Conservation (phyloP, 2,888 invertebrate species). For the Acronicta leporina region DNA sequence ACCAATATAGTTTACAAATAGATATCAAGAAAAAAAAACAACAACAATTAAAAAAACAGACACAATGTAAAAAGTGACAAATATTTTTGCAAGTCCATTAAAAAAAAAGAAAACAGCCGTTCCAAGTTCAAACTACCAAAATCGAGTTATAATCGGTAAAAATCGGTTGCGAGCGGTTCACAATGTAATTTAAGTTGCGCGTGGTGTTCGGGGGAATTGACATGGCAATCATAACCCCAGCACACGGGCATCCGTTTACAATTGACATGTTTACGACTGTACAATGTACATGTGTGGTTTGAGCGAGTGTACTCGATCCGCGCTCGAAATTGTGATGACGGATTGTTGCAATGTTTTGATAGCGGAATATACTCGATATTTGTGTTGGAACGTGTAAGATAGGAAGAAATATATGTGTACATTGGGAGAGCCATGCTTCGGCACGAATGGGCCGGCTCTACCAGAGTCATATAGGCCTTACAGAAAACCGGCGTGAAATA, state of each 20-base stretch:
- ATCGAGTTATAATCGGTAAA: constrained; percentile 28
- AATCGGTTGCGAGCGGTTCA: constrained; percentile 27
- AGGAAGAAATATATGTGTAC: too few relatives aligned
- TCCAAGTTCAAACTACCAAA: not conserved
- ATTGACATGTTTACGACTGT: constrained; percentile 83
- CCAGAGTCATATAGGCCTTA: too few relatives aligned
- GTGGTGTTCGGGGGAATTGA: constrained; percentile 51
- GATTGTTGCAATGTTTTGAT: constrained; percentile 27
- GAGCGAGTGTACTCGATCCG: constrained; percentile 38
- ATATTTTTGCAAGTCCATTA: not conserved
- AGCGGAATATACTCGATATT: not conserved
- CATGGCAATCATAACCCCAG: constrained; percentile 59
- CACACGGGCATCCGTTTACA: constrained; percentile 71
- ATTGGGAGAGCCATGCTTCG: too few relatives aligned
- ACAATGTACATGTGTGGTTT: constrained; percentile 44
- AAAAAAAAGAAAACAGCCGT: constrained; percentile 8
- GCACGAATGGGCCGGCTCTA: too few relatives aligned
- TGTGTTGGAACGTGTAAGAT: too few relatives aligned
- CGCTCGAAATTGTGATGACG: constrained; percentile 16
- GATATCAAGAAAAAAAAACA: too few relatives aligned
- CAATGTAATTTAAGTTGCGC: constrained; percentile 40
- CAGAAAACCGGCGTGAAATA: too few relatives aligned
- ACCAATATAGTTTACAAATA: too few relatives aligned
- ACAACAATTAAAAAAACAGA: too few relatives aligned
- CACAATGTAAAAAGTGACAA: too few relatives aligned